Evolutionary conservation across 2,888 invertebrate species (phyloP).

Genomic region (Drymonia ruficornis): DNA sequence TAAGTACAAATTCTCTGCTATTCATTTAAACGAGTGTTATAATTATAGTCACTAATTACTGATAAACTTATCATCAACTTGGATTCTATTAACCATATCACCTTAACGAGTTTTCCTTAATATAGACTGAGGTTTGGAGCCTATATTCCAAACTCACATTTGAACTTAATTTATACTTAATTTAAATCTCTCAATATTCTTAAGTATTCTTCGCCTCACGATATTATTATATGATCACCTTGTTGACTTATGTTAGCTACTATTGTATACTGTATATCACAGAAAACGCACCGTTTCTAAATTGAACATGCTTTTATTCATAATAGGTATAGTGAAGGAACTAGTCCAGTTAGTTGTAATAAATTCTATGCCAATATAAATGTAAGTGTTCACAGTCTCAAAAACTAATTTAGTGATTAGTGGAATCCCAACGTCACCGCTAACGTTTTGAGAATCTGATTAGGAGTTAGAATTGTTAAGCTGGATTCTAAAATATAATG

Average conservation of each 20-base stretch:
- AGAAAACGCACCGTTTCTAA: conserved; percentile 34
- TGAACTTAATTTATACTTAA: too few species aligned
- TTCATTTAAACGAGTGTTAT: too few species aligned
- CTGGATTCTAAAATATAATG: not conserved
- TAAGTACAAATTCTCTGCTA: too few species aligned
- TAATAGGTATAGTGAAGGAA: conserved; percentile 70
- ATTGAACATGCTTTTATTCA: conserved; percentile 33
- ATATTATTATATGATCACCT: not conserved
- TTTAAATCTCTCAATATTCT: not conserved
- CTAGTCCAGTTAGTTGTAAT: conserved; percentile 77
- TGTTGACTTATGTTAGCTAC: not conserved
- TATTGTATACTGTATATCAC: not conserved
- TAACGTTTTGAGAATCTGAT: conserved; percentile 42
- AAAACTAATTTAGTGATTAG: conserved; percentile 54
- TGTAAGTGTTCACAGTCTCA: conserved; percentile 54
- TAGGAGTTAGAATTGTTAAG: conserved; percentile 27
- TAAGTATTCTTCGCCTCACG: not conserved
- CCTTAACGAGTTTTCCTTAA: too few species aligned
- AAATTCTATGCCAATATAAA: conserved; percentile 66
- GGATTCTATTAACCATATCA: too few species aligned
- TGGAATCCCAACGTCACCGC: conserved; percentile 44
- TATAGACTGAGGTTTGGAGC: not conserved
- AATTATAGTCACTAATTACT: too few species aligned
- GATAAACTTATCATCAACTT: too few species aligned
- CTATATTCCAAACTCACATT: not conserved